Conservation (phyloP, 2,113 vertebrate genomes). For the Leucopsar rothschildi region DNA sequence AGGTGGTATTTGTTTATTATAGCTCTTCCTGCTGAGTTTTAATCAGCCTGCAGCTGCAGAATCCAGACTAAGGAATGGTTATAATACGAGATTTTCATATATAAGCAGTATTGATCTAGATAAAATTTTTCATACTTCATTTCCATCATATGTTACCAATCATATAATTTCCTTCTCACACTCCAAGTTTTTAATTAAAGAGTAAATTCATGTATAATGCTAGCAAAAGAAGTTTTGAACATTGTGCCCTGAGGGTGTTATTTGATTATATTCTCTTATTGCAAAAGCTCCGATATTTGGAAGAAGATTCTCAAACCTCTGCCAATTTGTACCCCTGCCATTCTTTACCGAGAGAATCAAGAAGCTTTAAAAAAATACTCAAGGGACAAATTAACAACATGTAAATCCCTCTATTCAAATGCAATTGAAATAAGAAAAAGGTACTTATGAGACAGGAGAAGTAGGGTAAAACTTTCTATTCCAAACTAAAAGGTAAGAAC, state of each 20-base stretch:
- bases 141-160: conserved; percentile 67
- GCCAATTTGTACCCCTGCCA: conserved; percentile 18
- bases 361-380: not conserved
- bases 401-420: not conserved
- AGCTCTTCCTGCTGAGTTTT: conserved; percentile 73
- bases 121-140: conserved; percentile 39
- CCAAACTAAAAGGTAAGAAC: not conserved
- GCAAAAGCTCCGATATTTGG: conserved; percentile 26
- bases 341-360: conserved; percentile 34
- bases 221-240: conserved; percentile 51
- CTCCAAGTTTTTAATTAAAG: conserved; percentile 69
- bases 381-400: conserved; percentile 5
- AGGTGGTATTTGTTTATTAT: conserved; percentile 78
- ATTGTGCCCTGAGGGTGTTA: conserved; percentile 39
- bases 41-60: conserved; percentile 74
- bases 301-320: conserved; percentile 22
- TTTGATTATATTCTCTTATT: conserved; percentile 12
- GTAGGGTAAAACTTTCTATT: not conserved
- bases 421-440: not conserved
- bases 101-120: conserved; percentile 24
- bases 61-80: conserved; percentile 60
- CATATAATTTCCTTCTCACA: conserved; percentile 34
- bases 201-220: conserved; percentile 48
- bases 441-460: not conserved
- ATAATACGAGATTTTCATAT: conserved; percentile 48